Base-by-base conservation (phyloP, 2,113 vertebrate genomes). In the Chionomys nivalis region DNA sequence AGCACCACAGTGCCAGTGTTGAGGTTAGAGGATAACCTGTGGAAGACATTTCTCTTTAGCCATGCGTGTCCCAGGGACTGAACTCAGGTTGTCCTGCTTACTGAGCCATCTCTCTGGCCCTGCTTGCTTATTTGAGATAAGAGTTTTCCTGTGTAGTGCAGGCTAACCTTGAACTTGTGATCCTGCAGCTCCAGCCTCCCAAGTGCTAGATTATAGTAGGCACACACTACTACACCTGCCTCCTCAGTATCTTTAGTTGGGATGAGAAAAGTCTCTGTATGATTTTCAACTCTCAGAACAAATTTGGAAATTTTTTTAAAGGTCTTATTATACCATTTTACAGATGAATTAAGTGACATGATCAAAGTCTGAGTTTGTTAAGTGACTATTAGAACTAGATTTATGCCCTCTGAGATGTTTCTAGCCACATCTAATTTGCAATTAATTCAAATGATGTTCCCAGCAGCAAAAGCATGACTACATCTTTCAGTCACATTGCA, bases 251-350 rank as follows among this genome's bases (percentile, higher is more conserved):
- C 33, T 95, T 81, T 58, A 92, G 13, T 72, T 61, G 76, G 42
- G 9, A 70, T 76, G 75, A 96, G n/a, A 90, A 88, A 89, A 49
- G 28, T 88, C 92, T 89, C 81, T 93, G 70, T 92, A 85, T 87
- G 52, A 7, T 92, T 94, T 21, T 47, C 33, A 19, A 66, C 55
- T 92, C 52, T 73, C 49, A 85, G 44, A 83, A 90, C 52, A 93
- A 88, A 92, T 36, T 92, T 49, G 70, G 47, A 44, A 42, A 19
- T 21, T 89, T 76, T 58, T 44, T 92, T 83, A 70, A 44, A 73
- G 7, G 36, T 94, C 95, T 94, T 81, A 85, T 86, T 95, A 92
- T 92, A 77, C 24, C 7, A 82, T 85, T 96, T 94, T 94, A 83
- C 44, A 94, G 66, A 93, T 94, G 47, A 93, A 52, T 93, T 94